Conservation (phyloP, 2,797 vertebrate genomes). For the Phataginus tetradactyla region DNA sequence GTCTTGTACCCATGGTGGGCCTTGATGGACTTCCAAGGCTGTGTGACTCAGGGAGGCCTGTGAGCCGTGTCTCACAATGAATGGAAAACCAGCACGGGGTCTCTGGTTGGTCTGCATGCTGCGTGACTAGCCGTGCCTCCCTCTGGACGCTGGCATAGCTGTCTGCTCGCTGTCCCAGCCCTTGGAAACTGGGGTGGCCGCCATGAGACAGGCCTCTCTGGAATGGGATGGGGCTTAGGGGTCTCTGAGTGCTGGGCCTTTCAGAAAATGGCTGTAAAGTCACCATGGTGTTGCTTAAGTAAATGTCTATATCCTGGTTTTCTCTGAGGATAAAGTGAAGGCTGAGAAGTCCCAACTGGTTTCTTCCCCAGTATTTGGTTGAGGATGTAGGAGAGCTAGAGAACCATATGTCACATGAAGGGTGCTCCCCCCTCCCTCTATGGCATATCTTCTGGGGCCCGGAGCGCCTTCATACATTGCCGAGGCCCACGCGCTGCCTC, state of each 20-base stretch:
- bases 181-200: not conserved
- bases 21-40: accelerated
- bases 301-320: not conserved
- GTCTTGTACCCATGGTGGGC: not conserved
- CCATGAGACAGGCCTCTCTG: not conserved
- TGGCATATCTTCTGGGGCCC: accelerated
- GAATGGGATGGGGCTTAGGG: accelerated
- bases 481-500: accelerated
- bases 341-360: not conserved
- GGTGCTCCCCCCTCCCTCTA: no score
- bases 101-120: not conserved
- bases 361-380: no score
- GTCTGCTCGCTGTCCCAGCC: not conserved
- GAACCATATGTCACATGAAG: accelerated
- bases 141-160: accelerated
- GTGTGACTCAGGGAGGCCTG: not conserved
- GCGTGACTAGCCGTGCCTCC: not conserved
- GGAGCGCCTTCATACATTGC: accelerated
- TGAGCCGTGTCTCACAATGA: not conserved
- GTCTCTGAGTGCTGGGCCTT: not conserved
- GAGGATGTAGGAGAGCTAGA: not conserved
- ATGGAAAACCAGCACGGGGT: not conserved
- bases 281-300: not conserved
- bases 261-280: not conserved
- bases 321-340: not conserved